These are phyloP conservation scores for Ichneumoninae sp. DNA, from an alignment of 2,888 invertebrate genomes.

Conservation along the genomic window DNA sequence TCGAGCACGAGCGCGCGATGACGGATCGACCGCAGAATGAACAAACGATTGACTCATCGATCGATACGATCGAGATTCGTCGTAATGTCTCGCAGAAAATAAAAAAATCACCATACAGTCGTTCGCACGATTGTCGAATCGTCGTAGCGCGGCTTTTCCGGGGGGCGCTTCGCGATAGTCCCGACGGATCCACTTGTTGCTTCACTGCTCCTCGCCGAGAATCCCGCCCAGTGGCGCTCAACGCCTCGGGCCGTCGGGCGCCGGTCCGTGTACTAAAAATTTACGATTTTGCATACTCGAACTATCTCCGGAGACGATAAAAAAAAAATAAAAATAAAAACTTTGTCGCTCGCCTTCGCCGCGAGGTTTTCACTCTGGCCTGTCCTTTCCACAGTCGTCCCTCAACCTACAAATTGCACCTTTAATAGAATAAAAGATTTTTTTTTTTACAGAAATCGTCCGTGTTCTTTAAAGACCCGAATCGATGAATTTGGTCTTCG, in stretches of 20 bases:
- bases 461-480: background rate
- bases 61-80: background rate
- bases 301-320: background rate
- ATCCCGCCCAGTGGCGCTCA: conserved; percentile 38
- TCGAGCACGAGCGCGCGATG: background rate
- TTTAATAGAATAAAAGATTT: background rate
- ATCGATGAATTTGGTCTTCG: background rate
- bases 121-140: background rate
- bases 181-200: conserved; percentile 49
- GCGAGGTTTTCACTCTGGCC: background rate
- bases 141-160: background rate
- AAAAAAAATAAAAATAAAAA: background rate
- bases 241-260: conserved; percentile 20
- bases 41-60: conserved; percentile 4
- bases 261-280: background rate
- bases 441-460: background rate
- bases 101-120: background rate
- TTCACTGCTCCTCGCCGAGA: conserved; percentile 7
- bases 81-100: background rate
- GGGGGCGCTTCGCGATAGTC: background rate
- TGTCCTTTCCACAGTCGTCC: background rate
- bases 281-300: conserved; percentile 9
- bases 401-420: background rate
- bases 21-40: background rate
- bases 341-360: background rate